A percentile compares a stretch with the other conserved stretches of the same genome.
These are phyloP conservation scores for Platygyra sinensis DNA, from an alignment of 64 coral and sea anemone species.

Conservation along the genomic window DNA sequence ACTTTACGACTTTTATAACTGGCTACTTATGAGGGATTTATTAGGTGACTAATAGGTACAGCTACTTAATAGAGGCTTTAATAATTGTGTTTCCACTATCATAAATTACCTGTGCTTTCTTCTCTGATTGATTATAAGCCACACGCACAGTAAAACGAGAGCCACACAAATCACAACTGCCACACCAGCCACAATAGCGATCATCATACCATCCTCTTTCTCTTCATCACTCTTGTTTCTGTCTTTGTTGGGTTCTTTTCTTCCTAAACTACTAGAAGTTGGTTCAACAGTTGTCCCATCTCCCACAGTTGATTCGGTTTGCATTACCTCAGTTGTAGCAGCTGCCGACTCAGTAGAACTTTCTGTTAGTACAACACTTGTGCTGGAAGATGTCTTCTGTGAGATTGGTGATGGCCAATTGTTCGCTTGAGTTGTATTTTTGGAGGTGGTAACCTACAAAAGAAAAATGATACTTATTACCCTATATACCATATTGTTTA, in stretches of 20 bases:
- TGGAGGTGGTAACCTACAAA: not conserved
- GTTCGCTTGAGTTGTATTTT: not conserved
- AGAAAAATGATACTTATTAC: no score
- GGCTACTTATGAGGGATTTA: no score
- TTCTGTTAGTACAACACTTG: not conserved
- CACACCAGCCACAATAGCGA: not conserved
- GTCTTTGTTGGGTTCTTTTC: not conserved
- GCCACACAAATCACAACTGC: slow-evolving; percentile 22
- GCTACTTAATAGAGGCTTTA: no score
- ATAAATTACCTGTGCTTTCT: slow-evolving; percentile 20
- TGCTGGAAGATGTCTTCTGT: not conserved
- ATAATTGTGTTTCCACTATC: no score
- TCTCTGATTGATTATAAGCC: slow-evolving; percentile 24
- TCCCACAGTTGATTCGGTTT: not conserved
- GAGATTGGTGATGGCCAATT: not conserved
- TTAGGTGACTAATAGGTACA: no score
- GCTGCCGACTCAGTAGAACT: not conserved
- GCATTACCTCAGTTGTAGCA: not conserved
- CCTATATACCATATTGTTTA: no score
- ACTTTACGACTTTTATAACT: no score
- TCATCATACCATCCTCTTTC: not conserved
- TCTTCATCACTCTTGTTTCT: not conserved
- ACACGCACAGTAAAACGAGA: slow-evolving; percentile 2
- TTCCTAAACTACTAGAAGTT: not conserved
- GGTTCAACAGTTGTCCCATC: not conserved